A percentile compares a stretch with the other conserved stretches of the same genome.
phyloP scores from a whole-genome alignment of 1,140 invertebrate genomes.

The Aradophagus sp. region DNA sequence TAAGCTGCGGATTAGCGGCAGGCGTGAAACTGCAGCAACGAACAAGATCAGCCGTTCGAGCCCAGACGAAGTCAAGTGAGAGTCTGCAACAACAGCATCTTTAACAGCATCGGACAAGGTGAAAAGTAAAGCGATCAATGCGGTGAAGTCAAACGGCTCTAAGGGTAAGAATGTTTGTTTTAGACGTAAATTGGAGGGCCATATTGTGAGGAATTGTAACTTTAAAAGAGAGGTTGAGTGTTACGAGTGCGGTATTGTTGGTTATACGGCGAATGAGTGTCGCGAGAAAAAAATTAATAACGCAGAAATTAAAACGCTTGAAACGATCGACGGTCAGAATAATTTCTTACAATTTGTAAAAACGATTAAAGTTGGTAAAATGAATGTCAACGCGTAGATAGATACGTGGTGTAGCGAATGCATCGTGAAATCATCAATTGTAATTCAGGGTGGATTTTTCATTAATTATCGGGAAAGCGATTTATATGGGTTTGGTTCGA shows the following conservation, averaged over 20 bases:
- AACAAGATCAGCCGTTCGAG: no score
- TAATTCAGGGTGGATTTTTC: constrained; percentile 7
- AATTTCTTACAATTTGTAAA: constrained; percentile 12
- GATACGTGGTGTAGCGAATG: no score
- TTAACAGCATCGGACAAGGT: not conserved
- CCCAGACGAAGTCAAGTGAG: not conserved
- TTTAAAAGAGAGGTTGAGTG: constrained; percentile 13
- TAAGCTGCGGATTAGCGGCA: constrained; percentile 1
- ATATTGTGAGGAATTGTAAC: constrained; percentile 18
- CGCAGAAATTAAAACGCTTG: no score
- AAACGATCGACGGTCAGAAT: no score
- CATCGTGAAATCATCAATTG: constrained; percentile 25
- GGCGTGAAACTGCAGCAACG: no score
- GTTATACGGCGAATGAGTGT: no score
- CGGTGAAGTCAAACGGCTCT: not conserved
- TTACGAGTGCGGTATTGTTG: no score
- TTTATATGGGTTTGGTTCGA: constrained; percentile 9
- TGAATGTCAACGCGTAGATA: no score
- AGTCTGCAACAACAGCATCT: not conserved
- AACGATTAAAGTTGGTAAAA: constrained; percentile 10
- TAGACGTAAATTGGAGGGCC: constrained; percentile 26
- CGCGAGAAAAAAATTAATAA: constrained; percentile 2
- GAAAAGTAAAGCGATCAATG: not conserved
- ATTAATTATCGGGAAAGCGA: constrained; percentile 5
- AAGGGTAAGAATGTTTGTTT: constrained; percentile 9